Percentiles rank a stretch among this genome's conserved stretches.
Evolutionary conservation across 2,113 vertebrate species (phyloP).

Genomic region (Miniopterus natalensis): DNA sequence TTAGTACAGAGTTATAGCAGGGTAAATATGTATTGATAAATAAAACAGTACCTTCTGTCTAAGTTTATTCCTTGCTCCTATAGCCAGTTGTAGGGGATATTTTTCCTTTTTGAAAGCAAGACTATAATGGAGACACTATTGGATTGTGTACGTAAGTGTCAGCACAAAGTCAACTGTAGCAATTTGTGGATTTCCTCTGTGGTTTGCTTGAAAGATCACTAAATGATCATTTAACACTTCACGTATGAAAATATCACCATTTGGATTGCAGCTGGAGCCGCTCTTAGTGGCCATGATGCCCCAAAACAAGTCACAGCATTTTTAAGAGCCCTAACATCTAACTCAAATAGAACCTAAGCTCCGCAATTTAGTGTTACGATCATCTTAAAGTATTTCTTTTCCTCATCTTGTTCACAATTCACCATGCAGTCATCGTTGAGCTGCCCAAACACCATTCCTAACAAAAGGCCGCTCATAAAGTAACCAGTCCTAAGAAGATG

Average conservation of each 20-base stretch:
- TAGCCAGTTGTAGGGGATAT: not conserved
- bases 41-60: constrained; percentile 31
- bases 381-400: not conserved
- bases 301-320: not conserved
- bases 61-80: constrained; percentile 1
- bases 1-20: not conserved
- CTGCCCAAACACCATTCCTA: not conserved
- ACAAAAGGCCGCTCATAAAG: not conserved
- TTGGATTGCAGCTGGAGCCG: constrained; percentile 3
- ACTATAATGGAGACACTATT: not conserved
- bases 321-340: not conserved
- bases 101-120: constrained; percentile 45
- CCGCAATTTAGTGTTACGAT: not conserved
- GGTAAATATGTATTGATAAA: not conserved
- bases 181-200: constrained; percentile 62
- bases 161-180: constrained; percentile 20
- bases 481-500: not conserved
- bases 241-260: constrained; percentile 55
- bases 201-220: constrained; percentile 57
- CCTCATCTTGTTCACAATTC: not conserved
- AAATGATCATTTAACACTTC: constrained; percentile 46
- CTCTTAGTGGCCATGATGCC: not conserved
- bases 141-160: constrained; percentile 1
- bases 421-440: not conserved
- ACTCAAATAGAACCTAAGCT: not conserved